Base-by-base conservation (phyloP, 2,888 invertebrate genomes). In the Troglohyphantes excavatus region DNA sequence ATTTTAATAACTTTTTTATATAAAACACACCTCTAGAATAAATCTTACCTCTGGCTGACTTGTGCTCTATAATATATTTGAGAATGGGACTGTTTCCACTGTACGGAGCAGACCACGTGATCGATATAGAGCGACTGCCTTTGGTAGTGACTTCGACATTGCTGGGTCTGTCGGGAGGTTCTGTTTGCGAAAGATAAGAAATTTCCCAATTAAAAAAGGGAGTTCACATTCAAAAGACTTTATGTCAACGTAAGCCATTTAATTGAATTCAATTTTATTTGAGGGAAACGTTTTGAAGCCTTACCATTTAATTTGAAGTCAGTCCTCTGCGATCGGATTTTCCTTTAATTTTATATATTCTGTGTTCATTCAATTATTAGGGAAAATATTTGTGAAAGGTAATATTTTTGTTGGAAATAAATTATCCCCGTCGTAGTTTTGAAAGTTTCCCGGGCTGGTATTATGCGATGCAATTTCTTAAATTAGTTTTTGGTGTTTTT, bases 31-130 rank as follows among this genome's bases (percentile, higher is more conserved):
- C n/a, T n/a, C n/a, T n/a, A n/a, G n/a, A n/a, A n/a, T n/a, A n/a
- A n/a, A n/a, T 9, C 65, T 61, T 79, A 91, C 91, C 88, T 75
- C 78, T 79, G 0, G 90, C 90, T 33, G 92, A 92, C 78, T 92
- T 93, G 91, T 93, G 93, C 91, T 93, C 93, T 2, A 94, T 91
- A 11, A 92, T 92, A 89, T 93, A 94, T 33, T 91, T 91, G 3
- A 91, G 86, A 19, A 94, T 92, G 2, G 92, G 92, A 26, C 93
- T 93, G 91, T 94, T 94, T 2, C 94, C 94, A 90, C 93, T 92
- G 90, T 93, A 94, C 3, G 93, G 93, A n/a, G 92, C 91, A 7
- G 91, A 85, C 94, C 94, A 94, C 11, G 92, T 86, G 2, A 94
- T 79, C 0, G 92, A 92, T 17, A 93, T 92, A 39, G 91, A 92